Evolutionary conservation across 2,888 invertebrate species (phyloP).

Genomic region (Cyclophora punctaria): DNA sequence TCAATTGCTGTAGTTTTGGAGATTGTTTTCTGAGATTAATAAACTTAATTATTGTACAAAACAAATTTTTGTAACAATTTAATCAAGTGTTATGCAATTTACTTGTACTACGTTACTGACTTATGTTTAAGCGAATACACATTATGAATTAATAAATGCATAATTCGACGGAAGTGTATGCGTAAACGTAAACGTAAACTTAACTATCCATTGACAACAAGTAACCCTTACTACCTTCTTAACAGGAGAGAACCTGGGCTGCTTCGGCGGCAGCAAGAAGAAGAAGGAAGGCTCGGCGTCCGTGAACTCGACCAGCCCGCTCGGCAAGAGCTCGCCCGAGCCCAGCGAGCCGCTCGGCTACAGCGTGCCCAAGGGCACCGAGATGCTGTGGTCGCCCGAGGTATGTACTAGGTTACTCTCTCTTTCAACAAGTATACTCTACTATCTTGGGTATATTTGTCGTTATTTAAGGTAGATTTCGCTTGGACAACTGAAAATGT

Average conservation of each 20-base stretch:
- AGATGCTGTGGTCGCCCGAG: conserved; percentile 71
- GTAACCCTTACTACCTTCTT: neutral
- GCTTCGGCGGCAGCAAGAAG: conserved; percentile 97
- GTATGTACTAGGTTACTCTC: conserved; percentile 24
- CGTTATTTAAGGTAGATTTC: too few relatives aligned
- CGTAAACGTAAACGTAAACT: too few relatives aligned
- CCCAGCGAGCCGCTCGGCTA: conserved; percentile 77
- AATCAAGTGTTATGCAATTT: neutral
- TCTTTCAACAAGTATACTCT: too few relatives aligned
- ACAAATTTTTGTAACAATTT: neutral
- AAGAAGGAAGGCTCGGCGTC: conserved; percentile 84
- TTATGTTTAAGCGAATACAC: too few relatives aligned
- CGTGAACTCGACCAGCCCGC: conserved; percentile 73
- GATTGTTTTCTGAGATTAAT: too few relatives aligned
- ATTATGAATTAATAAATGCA: too few relatives aligned
- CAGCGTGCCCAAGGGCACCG: conserved; percentile 75
- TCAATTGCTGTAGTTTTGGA: too few relatives aligned
- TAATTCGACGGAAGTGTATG: too few relatives aligned
- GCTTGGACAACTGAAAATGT: too few relatives aligned
- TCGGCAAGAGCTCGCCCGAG: conserved; percentile 58
- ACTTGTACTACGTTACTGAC: too few relatives aligned
- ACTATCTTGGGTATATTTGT: too few relatives aligned
- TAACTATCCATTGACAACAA: too few relatives aligned
- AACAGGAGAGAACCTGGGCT: conserved; percentile 92
- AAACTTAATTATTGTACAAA: neutral